Percentiles rank a stretch among this genome's conserved stretches.
These are phyloP conservation scores for Idaea dimidiata DNA, from an alignment of 2,888 invertebrate species.

Conservation along the genomic window DNA sequence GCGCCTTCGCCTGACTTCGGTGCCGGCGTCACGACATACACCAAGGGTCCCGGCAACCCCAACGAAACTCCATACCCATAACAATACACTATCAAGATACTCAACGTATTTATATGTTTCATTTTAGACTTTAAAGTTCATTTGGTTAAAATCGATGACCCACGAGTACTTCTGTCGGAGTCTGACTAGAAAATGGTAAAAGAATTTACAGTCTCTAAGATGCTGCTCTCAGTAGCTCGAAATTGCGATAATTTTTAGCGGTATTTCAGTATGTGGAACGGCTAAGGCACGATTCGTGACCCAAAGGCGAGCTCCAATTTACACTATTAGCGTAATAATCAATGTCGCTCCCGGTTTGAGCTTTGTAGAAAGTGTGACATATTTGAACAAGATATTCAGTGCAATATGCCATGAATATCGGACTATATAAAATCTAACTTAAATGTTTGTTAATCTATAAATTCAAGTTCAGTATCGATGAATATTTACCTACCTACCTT, in stretches of 20 bases:
- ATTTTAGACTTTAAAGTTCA: constrained; percentile 36
- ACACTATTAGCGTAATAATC: constrained; percentile 67
- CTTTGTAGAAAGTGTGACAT: constrained; percentile 71
- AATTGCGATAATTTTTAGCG: constrained; percentile 76
- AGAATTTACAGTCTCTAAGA: constrained; percentile 45
- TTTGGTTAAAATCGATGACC: constrained; percentile 35
- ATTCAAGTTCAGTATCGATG: background rate
- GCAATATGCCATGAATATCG: constrained; percentile 10
- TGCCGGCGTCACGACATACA: constrained; percentile 72
- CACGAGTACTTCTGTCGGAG: constrained; percentile 47
- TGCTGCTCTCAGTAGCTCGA: constrained; percentile 39
- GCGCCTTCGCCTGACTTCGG: constrained; percentile 49
- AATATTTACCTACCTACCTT: too few relatives aligned
- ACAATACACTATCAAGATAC: constrained; percentile 46
- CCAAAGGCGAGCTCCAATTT: constrained; percentile 60
- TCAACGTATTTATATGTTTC: constrained; percentile 52
- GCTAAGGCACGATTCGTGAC: constrained; percentile 61
- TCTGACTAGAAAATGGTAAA: constrained; percentile 59
- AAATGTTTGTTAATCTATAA: background rate
- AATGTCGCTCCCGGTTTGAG: constrained; percentile 50
- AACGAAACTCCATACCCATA: constrained; percentile 38
- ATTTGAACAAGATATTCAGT: constrained; percentile 62
- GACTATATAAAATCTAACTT: background rate
- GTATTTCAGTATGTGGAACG: constrained; percentile 69
- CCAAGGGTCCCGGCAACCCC: constrained; percentile 60